Evolutionary conservation across 1,140 invertebrate genomes (phyloP), one percentile per base, ranked within the genome.

Genomic region (Drosophila melanogaster): DNA sequence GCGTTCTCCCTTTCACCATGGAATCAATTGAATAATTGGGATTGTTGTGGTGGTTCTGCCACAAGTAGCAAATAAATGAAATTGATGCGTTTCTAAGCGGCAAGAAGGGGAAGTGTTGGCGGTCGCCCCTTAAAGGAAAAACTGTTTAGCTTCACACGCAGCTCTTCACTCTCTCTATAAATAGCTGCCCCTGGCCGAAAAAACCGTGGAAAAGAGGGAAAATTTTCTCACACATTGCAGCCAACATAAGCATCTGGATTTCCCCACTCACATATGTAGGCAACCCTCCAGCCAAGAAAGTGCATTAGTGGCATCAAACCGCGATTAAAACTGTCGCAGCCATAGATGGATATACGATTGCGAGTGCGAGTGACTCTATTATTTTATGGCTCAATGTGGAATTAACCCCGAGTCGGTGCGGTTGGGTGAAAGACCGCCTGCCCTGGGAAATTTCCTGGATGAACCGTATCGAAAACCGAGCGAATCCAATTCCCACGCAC

Each of bases 11-110:
- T 60, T 17, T 59, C 57, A 62, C 71, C 67, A 67, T 43, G 65
- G 60, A 26, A 66, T 89, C 84, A 89, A 89, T 89, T 89, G 84
- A 89, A 89, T 89, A 89, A 89, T 89, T 89, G 84, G 77, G 66
- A 58, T 81, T 62, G 66, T 61, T 79, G 73, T 46, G 65, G 69
- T 55, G 73, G 30, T 10, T 30, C 40, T 71, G 80, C 84, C 84
- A 89, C 84, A 89, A 89, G 84, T 89, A 84, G 84, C 84, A 89
- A 77, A 89, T 89, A 89, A 89, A 89, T 89, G 84, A 78, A 89
- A 89, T 89, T 83, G 84, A 89, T 89, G 84, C 84, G 69, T 64
- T 89, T 71, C 74, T 70, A 64, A 77, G 64, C 56, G 44, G 50
- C 19, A 41, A 41, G 46, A 49, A 60, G 43, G 71, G 37, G 37